Base-by-base conservation (phyloP, 1,140 invertebrate species). In the Eufriesea mexicana region DNA sequence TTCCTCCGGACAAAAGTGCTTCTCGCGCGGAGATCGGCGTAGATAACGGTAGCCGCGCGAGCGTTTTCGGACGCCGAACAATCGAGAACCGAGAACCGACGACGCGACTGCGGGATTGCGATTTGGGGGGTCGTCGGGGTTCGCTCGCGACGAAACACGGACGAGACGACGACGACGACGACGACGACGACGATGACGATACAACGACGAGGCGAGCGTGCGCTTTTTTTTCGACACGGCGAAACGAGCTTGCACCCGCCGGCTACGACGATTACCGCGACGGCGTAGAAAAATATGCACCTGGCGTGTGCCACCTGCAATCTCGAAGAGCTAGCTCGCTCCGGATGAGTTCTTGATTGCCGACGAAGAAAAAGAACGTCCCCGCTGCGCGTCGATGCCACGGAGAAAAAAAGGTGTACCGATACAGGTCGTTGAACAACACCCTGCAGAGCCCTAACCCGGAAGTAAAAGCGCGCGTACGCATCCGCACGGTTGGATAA, bases 401-500 rank as follows among this genome's bases (percentile, higher is more conserved):
- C 61, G 70, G n/a, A 88, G 86, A 67, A 67, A 72, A 81, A 86
- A 86, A 89, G 88, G 84, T 85, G 83, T 83, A 76, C 78, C 84
- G 87, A 89, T 89, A 89, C 87, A 89, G 88, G 88, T 89, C 88
- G 87, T 89, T 86, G 89, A 90, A 87, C 83, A 90, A 83, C 83
- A 89, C 83, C 85, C 82, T 73, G 79, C 78, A 74, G 84, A 82
- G 76, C 81, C 82, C 86, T 88, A 91, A 92, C 90, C 92, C 91
- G 92, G 92, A 93, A 93, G 91, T 90, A 91, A 90, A 93, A 89
- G 92, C 91, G 91, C 90, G 91, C 91, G 92, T 91, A 92, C 87
- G 91, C 92, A 90, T 93, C 91, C 92, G 92, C 92, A 90, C 92
- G 91, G 91, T 89, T 93, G 90, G 91, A 92, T 93, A 93, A 92